Conservation (phyloP, 64 coral and sea anemone species). For the Porites lutea region DNA sequence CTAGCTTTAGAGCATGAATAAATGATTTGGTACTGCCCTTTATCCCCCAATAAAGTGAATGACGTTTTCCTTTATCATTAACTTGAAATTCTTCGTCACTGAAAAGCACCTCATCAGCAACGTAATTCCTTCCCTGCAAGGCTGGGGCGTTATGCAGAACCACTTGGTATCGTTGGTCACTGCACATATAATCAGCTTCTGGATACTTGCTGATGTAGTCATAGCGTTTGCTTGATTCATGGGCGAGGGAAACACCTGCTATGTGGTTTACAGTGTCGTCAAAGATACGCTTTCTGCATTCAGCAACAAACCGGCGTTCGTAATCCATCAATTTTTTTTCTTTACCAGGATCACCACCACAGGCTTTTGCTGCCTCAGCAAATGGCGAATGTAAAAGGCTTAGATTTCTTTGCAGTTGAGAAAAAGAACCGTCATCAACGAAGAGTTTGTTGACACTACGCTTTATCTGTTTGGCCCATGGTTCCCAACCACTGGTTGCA, state of each 20-base stretch:
- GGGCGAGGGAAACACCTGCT: conserved; percentile 32
- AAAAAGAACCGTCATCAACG: neutral
- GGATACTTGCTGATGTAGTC: conserved; percentile 13
- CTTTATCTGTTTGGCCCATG: neutral
- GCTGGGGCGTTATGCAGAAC: conserved; percentile 39
- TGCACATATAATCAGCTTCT: neutral
- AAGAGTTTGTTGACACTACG: neutral
- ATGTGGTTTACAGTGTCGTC: conserved; percentile 13
- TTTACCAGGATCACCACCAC: neutral
- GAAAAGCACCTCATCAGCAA: conserved; percentile 46
- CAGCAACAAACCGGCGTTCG: conserved; percentile 6
- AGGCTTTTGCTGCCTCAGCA: neutral
- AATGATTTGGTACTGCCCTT: conserved; percentile 17
- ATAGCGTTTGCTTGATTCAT: neutral
- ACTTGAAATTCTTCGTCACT: neutral
- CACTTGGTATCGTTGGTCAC: conserved; percentile 31
- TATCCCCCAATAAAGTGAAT: neutral
- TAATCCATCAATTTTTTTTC: neutral
- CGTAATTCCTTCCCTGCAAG: conserved; percentile 27
- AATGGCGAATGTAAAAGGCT: conserved; percentile 23
- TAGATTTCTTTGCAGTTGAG: neutral
- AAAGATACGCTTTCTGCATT: conserved; percentile 12
- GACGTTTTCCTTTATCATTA: neutral
- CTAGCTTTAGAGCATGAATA: neutral
- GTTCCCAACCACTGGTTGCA: neutral